phyloP scores from a whole-genome alignment of 2,888 invertebrate genomes.

The Ichneumoninae sp. region DNA sequence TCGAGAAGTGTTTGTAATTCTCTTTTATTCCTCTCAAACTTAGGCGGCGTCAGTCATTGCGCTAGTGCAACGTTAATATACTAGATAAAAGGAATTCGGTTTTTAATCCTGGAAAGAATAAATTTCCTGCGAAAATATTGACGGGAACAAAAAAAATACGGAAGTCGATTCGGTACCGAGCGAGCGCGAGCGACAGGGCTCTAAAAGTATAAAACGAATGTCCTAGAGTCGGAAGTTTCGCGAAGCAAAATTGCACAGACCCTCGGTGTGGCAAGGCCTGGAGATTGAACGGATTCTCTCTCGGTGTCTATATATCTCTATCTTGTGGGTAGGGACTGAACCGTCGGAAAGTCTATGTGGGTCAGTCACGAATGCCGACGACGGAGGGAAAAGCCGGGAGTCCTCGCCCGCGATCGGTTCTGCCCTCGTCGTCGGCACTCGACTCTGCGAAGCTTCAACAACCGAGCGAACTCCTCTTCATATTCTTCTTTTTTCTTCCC shows the following conservation, averaged over 20 bases:
- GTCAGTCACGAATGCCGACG: constrained; percentile 65
- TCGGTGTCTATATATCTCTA: constrained; percentile 27
- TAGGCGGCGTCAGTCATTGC: no score
- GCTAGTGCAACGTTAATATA: no score
- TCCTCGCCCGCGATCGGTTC: constrained; percentile 46
- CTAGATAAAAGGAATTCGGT: background rate
- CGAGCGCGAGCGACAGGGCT: no score
- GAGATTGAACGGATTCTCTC: constrained; percentile 24
- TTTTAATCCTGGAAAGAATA: background rate
- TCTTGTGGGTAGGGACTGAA: constrained; percentile 57
- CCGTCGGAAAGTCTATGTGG: constrained; percentile 69
- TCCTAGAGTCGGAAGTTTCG: background rate
- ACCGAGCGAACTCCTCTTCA: constrained; percentile 30
- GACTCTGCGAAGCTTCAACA: constrained; percentile 45
- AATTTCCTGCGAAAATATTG: no score
- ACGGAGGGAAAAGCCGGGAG: constrained; percentile 63
- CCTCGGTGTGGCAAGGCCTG: background rate
- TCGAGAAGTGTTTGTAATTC: no score
- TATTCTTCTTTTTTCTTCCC: background rate
- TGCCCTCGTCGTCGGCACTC: constrained; percentile 22
- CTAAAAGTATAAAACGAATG: constrained; percentile 1
- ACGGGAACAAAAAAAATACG: no score
- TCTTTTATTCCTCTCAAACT: no score
- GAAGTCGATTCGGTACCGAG: no score
- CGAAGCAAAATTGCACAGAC: background rate